A percentile compares a stretch with the other conserved stretches of the same genome.
Evolutionary conservation across 2,113 vertebrate genomes (phyloP).

Genomic region (Microtus pennsylvanicus): DNA sequence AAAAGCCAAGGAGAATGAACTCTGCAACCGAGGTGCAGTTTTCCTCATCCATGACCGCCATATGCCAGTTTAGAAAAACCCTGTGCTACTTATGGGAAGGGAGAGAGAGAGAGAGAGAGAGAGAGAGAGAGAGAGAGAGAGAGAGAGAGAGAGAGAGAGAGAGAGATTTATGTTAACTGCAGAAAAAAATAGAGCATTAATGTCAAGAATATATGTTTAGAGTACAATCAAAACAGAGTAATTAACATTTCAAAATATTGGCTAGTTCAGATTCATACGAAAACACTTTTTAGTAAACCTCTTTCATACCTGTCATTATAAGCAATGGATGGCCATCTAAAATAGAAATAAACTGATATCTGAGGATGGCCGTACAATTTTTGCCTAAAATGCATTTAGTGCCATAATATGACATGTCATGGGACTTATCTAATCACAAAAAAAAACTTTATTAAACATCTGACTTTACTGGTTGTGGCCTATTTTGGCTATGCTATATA

Average conservation of each 20-base stretch:
- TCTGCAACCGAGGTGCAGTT: constrained; percentile 30
- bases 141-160: no score
- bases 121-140: no score
- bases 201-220: not conserved
- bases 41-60: not conserved
- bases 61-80: not conserved
- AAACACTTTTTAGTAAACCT: fast-evolving
- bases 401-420: not conserved
- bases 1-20: constrained; percentile 53
- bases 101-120: no score
- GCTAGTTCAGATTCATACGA: not conserved
- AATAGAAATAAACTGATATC: not conserved
- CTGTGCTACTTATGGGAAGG: not conserved
- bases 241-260: not conserved
- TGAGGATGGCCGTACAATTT: not conserved
- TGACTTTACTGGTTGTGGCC: no score
- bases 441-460: not conserved
- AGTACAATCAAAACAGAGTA: not conserved
- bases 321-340: not conserved
- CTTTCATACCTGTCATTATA: not conserved
- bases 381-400: not conserved
- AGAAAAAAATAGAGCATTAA: not conserved
- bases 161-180: not conserved
- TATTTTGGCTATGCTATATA: not conserved
- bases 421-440: not conserved